Evolutionary conservation across 1,140 invertebrate species (phyloP), one percentile per base, ranked within the genome.

Genomic region (Drosophila ananassae): DNA sequence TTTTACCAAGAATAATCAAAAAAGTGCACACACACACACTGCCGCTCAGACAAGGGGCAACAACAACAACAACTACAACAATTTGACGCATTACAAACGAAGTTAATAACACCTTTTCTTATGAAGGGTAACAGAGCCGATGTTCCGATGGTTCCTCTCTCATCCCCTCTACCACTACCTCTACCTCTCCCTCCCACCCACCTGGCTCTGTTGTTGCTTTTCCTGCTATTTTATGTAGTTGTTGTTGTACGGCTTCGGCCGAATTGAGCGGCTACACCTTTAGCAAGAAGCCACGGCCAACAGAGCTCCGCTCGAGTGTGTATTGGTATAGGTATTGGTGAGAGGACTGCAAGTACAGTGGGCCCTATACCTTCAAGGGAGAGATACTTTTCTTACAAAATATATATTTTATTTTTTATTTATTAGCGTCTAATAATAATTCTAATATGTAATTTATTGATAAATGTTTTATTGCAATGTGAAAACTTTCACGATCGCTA

Each of bases 21-120:
- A 81, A 87, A 72, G 51, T 77, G 68, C 64, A 63, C 48, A 80
- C 62, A 80, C 62, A 75, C 62, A 57, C 8, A 56, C 44, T 62
- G 21, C 32, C 46, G 55, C 44, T 48, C 53, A 61, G 66, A 72
- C 46, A 47, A 63, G 37, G 59, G 32, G 55, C 56, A 47, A 25
- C 59, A 79, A 60, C 58, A 74, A 57, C 81, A 80, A 74, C 64
- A 47, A 24, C 59, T 79, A 71, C 63, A 79, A 61, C 81, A 80
- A 75, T 68, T 76, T 76, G 73, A 77, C 73, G 73, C 73, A 77
- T 77, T 77, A 77, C 73, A 77, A 77, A 77, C 73, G 56, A 78
- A 76, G 83, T 87, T 87, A 87, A 87, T 87, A 87, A 87, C 82
- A 87, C 82, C 82, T 89, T 87, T 87, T 87, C 78, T 79, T 82